These are phyloP conservation scores for Rutpela maculata DNA, from an alignment of 2,888 invertebrate species.

Conservation along the genomic window DNA sequence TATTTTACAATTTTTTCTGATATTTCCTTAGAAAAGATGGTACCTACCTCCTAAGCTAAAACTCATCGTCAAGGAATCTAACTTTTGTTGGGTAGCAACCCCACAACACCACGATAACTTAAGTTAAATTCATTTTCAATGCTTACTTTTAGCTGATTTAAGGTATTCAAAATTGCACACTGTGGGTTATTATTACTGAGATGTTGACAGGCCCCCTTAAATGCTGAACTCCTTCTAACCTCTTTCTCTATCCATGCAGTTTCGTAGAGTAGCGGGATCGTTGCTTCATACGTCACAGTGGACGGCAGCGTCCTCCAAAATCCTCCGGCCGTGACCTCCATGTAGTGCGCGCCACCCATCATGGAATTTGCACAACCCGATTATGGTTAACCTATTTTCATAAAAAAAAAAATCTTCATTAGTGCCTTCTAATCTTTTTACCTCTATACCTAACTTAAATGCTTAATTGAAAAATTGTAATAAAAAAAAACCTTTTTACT, in stretches of 20 bases:
- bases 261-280: constrained; percentile 45
- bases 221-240: background rate
- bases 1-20: too few relatives aligned
- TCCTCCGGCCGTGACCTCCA: constrained; percentile 42
- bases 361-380: background rate
- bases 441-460: too few relatives aligned
- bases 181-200: background rate
- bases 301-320: constrained; percentile 49
- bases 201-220: background rate
- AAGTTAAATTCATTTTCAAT: constrained; percentile 16
- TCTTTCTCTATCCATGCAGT: constrained; percentile 16
- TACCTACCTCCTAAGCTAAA: too few relatives aligned
- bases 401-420: background rate
- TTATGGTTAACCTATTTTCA: background rate
- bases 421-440: background rate
- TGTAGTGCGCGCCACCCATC: background rate
- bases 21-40: too few relatives aligned
- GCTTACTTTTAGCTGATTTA: background rate
- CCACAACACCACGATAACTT: too few relatives aligned
- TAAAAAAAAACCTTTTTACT: too few relatives aligned
- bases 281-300: constrained; percentile 48
- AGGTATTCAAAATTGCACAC: constrained; percentile 1
- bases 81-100: too few relatives aligned
- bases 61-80: too few relatives aligned
- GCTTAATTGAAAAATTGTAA: too few relatives aligned